A percentile compares a stretch with the other conserved stretches of the same genome.
Evolutionary conservation across 2,888 invertebrate genomes (phyloP).

Genomic region (Venustoraphidia nigricollis): DNA sequence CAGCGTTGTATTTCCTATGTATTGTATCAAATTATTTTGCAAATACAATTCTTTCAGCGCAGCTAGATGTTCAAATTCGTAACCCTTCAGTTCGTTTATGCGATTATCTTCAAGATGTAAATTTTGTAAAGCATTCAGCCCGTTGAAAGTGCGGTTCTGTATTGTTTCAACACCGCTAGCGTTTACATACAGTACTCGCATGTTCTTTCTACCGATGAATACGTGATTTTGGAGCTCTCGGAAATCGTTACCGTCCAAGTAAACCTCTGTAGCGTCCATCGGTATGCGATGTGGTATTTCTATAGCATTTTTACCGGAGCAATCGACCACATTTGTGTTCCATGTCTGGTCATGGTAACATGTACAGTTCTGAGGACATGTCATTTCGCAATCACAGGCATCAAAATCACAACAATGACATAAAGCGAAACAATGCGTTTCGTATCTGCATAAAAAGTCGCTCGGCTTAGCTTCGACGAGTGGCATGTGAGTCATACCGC

Average conservation of each 20-base stretch:
- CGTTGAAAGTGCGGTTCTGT: constrained; percentile 83
- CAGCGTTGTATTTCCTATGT: constrained; percentile 69
- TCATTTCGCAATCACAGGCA: constrained; percentile 94
- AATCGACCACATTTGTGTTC: constrained; percentile 86
- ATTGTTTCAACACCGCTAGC: constrained; percentile 69
- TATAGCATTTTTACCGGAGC: constrained; percentile 61
- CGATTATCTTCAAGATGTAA: constrained; percentile 78
- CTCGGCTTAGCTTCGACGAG: constrained; percentile 61
- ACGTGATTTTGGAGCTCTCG: constrained; percentile 71
- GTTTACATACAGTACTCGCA: constrained; percentile 74
- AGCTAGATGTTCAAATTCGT: constrained; percentile 69
- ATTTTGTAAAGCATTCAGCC: constrained; percentile 59
- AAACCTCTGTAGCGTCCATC: constrained; percentile 88
- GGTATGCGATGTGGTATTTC: constrained; percentile 77
- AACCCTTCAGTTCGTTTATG: constrained; percentile 61
- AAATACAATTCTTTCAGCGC: constrained; percentile 69
- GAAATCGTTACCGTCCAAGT: constrained; percentile 80
- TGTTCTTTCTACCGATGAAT: constrained; percentile 80
- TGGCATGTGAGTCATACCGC: constrained; percentile 62
- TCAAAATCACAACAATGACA: constrained; percentile 95
- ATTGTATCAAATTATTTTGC: constrained; percentile 68
- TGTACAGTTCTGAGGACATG: constrained; percentile 83
- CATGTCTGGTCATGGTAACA: constrained; percentile 91
- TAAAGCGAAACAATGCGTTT: constrained; percentile 82
- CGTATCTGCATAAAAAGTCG: constrained; percentile 84